A percentile compares a stretch with the other conserved stretches of the same genome.
Conservation (phyloP, 30 jellyfish, hydroid and myxozoan species). For the Haliclystus octoradiatus region DNA sequence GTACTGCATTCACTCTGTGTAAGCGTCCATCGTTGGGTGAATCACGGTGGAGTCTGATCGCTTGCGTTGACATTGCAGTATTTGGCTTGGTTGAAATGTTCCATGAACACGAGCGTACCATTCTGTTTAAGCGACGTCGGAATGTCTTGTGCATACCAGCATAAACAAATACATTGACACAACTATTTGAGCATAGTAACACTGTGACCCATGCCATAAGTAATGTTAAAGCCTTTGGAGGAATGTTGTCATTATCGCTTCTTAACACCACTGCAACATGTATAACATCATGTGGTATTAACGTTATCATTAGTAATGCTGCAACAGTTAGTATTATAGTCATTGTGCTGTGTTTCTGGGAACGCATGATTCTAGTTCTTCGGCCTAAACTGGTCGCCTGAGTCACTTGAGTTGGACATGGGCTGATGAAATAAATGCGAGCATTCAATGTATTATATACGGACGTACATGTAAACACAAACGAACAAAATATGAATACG, state of each 20-base stretch:
- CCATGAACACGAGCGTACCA: not conserved
- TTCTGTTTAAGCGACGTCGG: not conserved
- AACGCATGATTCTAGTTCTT: not conserved
- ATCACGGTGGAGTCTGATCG: not conserved
- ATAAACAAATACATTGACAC: not conserved
- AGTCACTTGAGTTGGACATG: not conserved
- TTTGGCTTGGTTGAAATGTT: not conserved
- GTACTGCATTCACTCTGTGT: not conserved
- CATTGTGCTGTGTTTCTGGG: not conserved
- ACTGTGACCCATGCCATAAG: not conserved
- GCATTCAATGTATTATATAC: not conserved
- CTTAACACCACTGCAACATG: not conserved
- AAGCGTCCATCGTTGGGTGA: not conserved
- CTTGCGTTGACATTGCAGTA: not conserved
- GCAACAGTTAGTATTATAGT: not conserved
- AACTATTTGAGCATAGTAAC: not conserved
- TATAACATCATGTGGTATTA: not conserved
- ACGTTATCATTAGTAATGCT: not conserved
- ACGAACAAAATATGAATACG: not conserved
- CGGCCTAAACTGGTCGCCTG: not conserved
- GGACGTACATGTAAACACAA: not conserved
- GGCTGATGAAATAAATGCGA: not conserved
- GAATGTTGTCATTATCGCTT: not conserved
- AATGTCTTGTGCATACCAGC: not conserved
- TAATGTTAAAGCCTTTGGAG: not conserved